phyloP scores from a whole-genome alignment of 2,888 invertebrate species.

The Julus scanicus region DNA sequence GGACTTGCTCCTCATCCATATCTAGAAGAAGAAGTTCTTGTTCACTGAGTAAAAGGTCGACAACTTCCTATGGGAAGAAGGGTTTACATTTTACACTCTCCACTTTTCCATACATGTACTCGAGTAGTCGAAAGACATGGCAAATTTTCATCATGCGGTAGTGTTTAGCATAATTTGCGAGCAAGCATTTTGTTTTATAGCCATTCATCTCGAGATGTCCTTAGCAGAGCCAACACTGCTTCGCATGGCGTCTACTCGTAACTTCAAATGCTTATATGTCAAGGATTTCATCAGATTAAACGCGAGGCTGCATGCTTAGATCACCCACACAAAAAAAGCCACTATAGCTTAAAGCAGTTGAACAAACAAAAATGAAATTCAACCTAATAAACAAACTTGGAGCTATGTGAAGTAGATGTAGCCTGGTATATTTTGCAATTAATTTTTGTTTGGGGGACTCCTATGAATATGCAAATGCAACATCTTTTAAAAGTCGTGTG shows the following conservation, averaged over 20 bases:
- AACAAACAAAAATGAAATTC: background rate
- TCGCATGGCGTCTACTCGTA: background rate
- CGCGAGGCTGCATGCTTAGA: too few relatives aligned
- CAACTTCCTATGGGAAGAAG: background rate
- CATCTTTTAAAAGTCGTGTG: background rate
- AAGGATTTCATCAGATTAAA: constrained; percentile 42
- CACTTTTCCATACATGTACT: background rate
- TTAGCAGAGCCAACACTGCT: background rate
- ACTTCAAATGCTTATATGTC: background rate
- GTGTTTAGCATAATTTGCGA: constrained; percentile 38
- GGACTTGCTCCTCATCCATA: too few relatives aligned
- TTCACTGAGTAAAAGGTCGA: background rate
- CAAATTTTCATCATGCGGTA: constrained; percentile 17
- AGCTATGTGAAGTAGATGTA: background rate
- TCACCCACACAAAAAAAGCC: background rate
- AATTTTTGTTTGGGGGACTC: background rate
- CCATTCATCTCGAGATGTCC: background rate
- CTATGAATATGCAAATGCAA: background rate
- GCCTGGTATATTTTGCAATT: background rate
- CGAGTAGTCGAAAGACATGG: background rate
- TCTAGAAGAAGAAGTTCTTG: background rate
- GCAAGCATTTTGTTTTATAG: constrained; percentile 12
- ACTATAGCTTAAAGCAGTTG: background rate
- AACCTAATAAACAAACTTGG: background rate
- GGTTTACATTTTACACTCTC: background rate